These are phyloP conservation scores for Cherax quadricarinatus DNA, from an alignment of 1,140 invertebrate genomes.

Conservation along the genomic window DNA sequence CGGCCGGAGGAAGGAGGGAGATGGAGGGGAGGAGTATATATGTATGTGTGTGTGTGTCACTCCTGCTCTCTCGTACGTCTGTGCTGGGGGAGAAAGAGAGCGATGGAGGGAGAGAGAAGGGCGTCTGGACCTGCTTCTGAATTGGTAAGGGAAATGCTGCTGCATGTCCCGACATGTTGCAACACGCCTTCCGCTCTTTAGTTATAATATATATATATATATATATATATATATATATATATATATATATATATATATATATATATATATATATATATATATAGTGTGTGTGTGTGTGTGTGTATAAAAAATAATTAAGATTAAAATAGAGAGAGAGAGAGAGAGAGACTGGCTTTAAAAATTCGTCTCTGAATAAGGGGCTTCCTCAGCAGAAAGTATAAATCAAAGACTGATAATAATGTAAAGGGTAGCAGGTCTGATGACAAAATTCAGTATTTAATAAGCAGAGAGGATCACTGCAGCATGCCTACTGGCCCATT, in stretches of 20 bases:
- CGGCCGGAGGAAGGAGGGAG: not conserved
- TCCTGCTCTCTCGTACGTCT: not conserved
- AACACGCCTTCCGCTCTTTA: not conserved
- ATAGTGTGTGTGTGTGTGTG: no score
- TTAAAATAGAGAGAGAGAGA: no score
- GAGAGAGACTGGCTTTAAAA: no score
- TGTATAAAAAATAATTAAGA: no score
- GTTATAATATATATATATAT: not conserved
- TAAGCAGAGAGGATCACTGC: not conserved
- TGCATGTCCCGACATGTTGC: not conserved
- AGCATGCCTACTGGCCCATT: no score
- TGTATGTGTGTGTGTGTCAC: constrained; percentile 41
- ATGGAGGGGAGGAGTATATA: not conserved
- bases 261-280: no score
- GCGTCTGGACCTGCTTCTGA: not conserved
- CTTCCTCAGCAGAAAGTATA: no score
- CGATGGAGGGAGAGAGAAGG: not conserved
- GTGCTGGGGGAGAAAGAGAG: constrained; percentile 13
- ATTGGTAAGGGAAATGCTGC: constrained; percentile 6
- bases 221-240: not conserved
- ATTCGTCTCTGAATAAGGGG: no score
- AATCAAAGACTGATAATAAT: no score
- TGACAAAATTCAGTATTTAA: no score
- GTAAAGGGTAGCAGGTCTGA: no score
- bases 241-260: no score